Evolutionary conservation across 2,888 invertebrate genomes (phyloP).

Genomic region (Busseola fusca): DNA sequence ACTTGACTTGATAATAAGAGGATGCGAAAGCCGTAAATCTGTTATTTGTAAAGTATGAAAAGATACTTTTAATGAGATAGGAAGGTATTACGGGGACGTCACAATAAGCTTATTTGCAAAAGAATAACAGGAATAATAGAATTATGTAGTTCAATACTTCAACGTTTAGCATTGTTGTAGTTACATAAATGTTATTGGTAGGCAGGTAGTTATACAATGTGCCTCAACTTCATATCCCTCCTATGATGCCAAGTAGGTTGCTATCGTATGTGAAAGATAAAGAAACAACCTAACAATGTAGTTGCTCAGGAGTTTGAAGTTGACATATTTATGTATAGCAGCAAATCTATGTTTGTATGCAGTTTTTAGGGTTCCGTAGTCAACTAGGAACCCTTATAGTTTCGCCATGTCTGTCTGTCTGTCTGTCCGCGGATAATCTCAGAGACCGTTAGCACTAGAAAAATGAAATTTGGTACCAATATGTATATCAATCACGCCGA

Average conservation of each 20-base stretch:
- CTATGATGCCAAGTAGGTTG: background rate
- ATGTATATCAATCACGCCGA: no score
- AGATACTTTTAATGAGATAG: conserved; percentile 53
- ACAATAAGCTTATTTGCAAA: conserved; percentile 28
- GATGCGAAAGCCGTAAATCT: conserved; percentile 66
- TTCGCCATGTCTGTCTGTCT: no score
- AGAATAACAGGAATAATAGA: conserved; percentile 14
- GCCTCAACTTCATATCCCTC: background rate
- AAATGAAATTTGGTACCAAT: no score
- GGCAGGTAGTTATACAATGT: background rate
- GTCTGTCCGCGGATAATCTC: no score
- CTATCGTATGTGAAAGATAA: background rate
- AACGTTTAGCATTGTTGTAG: background rate
- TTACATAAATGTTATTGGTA: background rate
- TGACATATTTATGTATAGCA: no score
- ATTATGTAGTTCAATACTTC: conserved; percentile 2
- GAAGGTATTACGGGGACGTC: conserved; percentile 35
- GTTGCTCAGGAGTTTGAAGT: no score
- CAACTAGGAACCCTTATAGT: no score
- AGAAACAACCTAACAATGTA: background rate
- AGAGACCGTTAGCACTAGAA: no score
- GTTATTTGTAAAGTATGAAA: conserved; percentile 67
- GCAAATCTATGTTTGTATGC: no score
- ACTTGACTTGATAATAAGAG: conserved; percentile 68
- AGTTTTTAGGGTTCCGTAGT: no score